Evolutionary conservation across 92 coral and sea anemone genomes (phyloP), one percentile per base, ranked within the genome.

Genomic region (Zoanthus solanderi): DNA sequence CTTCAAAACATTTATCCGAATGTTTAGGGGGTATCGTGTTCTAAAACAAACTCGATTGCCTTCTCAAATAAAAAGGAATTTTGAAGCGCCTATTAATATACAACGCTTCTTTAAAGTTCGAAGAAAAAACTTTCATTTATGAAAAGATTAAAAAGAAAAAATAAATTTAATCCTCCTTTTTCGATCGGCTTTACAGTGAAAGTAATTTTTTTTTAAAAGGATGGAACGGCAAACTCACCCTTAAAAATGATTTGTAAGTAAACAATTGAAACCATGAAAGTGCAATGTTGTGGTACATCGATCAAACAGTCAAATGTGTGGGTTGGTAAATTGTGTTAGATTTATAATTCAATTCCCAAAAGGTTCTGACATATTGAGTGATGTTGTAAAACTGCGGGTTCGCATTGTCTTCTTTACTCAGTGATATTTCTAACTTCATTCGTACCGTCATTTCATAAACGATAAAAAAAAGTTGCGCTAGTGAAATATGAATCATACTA

Each of bases 341-440:
- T 81, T 29, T 81, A 67, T 84, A 74, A 84, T 91, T 88, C 92
- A 88, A 91, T 91, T 91, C 86, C 65, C 63, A 57, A 81, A 67
- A 66, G 60, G 23, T 63, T 79, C 47, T 81, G 86, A 91, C 92
- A 80, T 84, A 75, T 78, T 66, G 87, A 75, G 87, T 32, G 48
- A 78, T 79, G 79, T 81, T 79, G 89, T 88, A 88, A 88, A 91
- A 88, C 84, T 88, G 84, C 88, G 85, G 75, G 88, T 88, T 91
- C 83, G 79, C 78, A 46, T 57, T 57, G 88, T 47, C 46, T 14
- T 63, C 74, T 75, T 68, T 11, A 54, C 76, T 82, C 23, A 23
- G 23, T 83, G 79, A 86, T 65, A 75, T 56, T 61, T 44, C 65
- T 83, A 45, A 71, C 76, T 84, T 78, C 92, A 69, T 71, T 83